These are phyloP conservation scores for Drosophila trichaetosa DNA, from an alignment of 2,888 invertebrate species.

Conservation along the genomic window DNA sequence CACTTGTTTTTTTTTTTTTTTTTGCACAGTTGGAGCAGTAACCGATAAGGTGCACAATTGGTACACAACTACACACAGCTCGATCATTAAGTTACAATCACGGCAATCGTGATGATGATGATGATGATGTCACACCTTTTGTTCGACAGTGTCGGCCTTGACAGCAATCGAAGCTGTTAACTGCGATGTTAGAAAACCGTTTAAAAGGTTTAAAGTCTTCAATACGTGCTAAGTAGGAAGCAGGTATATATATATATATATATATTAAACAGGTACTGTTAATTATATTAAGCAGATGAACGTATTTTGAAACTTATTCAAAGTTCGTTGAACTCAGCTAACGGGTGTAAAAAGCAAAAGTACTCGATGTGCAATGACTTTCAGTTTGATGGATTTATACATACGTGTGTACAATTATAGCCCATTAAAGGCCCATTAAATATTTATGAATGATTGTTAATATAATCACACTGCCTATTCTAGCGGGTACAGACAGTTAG, in stretches of 20 bases:
- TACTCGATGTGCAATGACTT: background rate
- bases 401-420: background rate
- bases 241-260: background rate
- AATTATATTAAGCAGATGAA: background rate
- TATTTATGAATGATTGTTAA: background rate
- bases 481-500: background rate
- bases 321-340: background rate
- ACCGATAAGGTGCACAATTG: conserved; percentile 47
- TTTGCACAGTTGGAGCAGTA: conserved; percentile 34
- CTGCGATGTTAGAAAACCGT: conserved; percentile 7
- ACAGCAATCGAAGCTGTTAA: conserved; percentile 24
- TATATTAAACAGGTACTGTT: background rate
- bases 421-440: background rate
- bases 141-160: conserved; percentile 40
- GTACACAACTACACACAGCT: background rate
- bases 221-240: background rate
- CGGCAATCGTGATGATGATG: background rate
- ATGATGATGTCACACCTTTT: conserved; percentile 16
- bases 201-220: conserved; percentile 1
- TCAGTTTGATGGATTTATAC: background rate
- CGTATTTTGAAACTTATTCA: background rate
- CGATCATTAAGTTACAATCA: conserved; percentile 17
- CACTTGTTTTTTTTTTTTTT: background rate
- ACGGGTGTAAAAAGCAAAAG: background rate
- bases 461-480: background rate